These are phyloP conservation scores for Pemphredon lugubris DNA, from an alignment of 2,888 invertebrate species.

Conservation along the genomic window DNA sequence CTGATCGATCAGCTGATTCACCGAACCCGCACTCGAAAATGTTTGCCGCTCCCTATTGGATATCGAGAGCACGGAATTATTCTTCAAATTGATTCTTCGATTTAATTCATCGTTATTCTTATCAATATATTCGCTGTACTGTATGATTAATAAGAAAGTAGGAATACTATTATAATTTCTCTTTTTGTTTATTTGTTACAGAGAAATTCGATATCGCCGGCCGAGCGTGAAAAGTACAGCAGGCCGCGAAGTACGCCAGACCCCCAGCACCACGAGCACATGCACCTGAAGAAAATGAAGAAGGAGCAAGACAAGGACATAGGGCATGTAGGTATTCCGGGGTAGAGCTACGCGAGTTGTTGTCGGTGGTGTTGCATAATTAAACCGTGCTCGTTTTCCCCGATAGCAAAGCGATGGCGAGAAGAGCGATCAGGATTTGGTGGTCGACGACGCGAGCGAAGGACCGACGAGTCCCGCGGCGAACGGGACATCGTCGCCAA, in stretches of 20 bases:
- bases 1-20: constrained; percentile 13
- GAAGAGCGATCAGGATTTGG: constrained; percentile 95
- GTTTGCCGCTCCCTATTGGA: constrained; percentile 1
- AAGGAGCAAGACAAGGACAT: constrained; percentile 89
- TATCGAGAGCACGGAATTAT: neutral
- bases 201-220: constrained; percentile 93
- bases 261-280: constrained; percentile 85
- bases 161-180: too few species aligned
- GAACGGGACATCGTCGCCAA: constrained; percentile 93
- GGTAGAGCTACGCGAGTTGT: constrained; percentile 9
- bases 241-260: constrained; percentile 90
- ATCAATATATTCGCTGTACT: too few species aligned
- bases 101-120: neutral
- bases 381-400: constrained; percentile 58
- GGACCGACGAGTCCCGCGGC: constrained; percentile 91
- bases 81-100: neutral
- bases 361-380: constrained; percentile 34
- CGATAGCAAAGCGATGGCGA: constrained; percentile 90
- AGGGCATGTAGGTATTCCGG: constrained; percentile 86
- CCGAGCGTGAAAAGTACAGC: constrained; percentile 87
- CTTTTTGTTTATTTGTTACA: constrained; percentile 79
- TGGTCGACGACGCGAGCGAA: constrained; percentile 97
- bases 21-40: neutral
- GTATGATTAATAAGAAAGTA: too few species aligned
- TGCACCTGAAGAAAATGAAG: constrained; percentile 87